These are phyloP conservation scores for Meta bourneti DNA, from an alignment of 2,888 invertebrate species.

Conservation along the genomic window DNA sequence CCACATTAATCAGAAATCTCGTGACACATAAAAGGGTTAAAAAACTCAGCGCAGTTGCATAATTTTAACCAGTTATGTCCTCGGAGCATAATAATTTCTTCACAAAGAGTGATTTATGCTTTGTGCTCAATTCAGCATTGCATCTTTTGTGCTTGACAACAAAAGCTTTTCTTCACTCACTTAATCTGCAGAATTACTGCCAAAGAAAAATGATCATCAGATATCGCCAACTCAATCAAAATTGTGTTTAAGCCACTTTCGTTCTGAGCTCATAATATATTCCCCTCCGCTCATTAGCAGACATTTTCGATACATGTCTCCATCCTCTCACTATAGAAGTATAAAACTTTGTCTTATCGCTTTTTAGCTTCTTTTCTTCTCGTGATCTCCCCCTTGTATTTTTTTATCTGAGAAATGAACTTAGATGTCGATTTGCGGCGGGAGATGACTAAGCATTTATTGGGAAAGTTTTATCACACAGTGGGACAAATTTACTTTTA, in stretches of 20 bases:
- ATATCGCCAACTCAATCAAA: not conserved
- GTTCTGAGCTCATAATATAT: slow-evolving; percentile 17
- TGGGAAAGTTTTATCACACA: slow-evolving; percentile 18
- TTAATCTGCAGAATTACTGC: not conserved
- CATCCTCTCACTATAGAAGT: slow-evolving; percentile 13
- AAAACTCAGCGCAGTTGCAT: too few relatives aligned
- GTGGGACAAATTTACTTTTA: slow-evolving; percentile 17
- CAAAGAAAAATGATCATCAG: not conserved
- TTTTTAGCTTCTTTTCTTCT: slow-evolving; percentile 22
- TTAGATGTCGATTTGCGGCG: slow-evolving; percentile 23
- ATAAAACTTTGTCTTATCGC: slow-evolving; percentile 37
- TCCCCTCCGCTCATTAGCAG: slow-evolving; percentile 44
- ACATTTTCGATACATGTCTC: slow-evolving; percentile 40
- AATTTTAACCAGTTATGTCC: not conserved
- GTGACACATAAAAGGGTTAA: too few relatives aligned
- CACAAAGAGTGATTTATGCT: not conserved
- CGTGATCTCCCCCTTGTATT: slow-evolving; percentile 8
- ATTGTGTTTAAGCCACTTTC: not conserved
- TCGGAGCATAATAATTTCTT: not conserved
- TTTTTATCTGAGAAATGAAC: slow-evolving; percentile 8
- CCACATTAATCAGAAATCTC: too few relatives aligned
- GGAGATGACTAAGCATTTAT: slow-evolving; percentile 9
- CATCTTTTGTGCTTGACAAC: not conserved
- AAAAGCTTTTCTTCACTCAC: not conserved
- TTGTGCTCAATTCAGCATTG: not conserved